Evolutionary conservation across 2,797 vertebrate species (phyloP), one percentile per base, ranked within the genome.

Genomic region (Aselliscus stoliczkanus): DNA sequence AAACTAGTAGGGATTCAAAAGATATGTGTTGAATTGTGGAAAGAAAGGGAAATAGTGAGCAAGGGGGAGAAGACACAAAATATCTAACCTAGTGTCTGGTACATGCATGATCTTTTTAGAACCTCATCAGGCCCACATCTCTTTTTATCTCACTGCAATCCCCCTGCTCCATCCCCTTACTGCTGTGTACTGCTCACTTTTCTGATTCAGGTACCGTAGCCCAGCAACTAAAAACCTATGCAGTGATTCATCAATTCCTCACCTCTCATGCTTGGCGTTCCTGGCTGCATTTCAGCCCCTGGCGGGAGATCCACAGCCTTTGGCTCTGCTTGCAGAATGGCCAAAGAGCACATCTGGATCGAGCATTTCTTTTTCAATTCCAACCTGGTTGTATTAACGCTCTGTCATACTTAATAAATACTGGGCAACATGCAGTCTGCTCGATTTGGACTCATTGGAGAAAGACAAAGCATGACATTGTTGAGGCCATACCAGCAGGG

Each of bases 281-380:
- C 97, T 97, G 96, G 98, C 98, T 98, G 93, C 88, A 83, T 97
- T 98, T 97, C 90, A 98, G 92, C 87, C 93, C 94, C 96, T 96
- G 97, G 97, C 97, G 97, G 97, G 97, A 98, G 90, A 96, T 95
- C 97, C 94, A 94, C 95, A 98, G 98, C 92, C 97, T 97, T 97
- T 96, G 97, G 81, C 97, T 98, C 62, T 58, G 69, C 90, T 97
- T 96, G 47, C 47, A 65, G 11, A 95, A 97, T 98, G 97, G 98
- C 58, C 96, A 98, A 98, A 97, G 95, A 98, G 96, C 97, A 98
- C 98, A 98, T 98, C 98, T 98, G 98, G 98, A 98, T 98, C 96
- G 97, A 98, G 96, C 98, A 98, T 98, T 98, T 98, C 97, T 98
- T 98, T 98, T 98, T 98, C 98, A 97, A 96, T 82, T 95, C 97